Evolutionary conservation across 2,797 vertebrate species (phyloP), one percentile per base, ranked within the genome.

Genomic region (Ispidina lecontei): DNA sequence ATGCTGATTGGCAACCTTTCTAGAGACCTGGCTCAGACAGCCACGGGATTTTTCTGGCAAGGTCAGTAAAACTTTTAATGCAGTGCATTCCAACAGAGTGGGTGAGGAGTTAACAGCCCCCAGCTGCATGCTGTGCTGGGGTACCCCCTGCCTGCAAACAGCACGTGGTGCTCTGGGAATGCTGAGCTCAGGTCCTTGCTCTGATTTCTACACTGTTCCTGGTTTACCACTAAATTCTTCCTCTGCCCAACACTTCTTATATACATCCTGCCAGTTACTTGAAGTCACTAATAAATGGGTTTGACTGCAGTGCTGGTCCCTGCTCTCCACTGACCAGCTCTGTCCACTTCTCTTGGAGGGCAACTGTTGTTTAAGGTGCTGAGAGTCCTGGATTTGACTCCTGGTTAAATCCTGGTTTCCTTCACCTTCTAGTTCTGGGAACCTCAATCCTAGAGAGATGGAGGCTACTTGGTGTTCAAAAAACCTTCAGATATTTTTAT

Each of bases 121-220:
- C 65, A 44, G 35, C 31, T 2, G 2, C 29, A 2, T 1, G 19
- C 14, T 6, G 21, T 31, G 55, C 51, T 4, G 14, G 12, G 3
- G 43, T 5, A 19, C 6, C 18, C 31, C 18, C 19, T 10, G 1
- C n/a, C 52, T 12, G 12, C 64, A 75, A 31, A 33, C 14, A 35
- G 37, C 41, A 10, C 12, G 4, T 4, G 19, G 26, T 58, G 56
- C 33, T 9, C 5, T 2, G 0, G 18, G 25, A 33, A 3, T 33
- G 13, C 75, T 7, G 4, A 17, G 20, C 31, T 70, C 22, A 3
- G 28, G 22, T 44, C 69, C 44, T 69, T 31, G 46, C n/a, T 65
- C 41, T 76, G 33, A 52, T 76, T 26, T 44, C 46, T 13, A 1
- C 0, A 2, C 28, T 8, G 2, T n/a, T 75, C n/a, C 16, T 17